Conservation (phyloP, 2,888 invertebrate genomes). For the Parasteatoda lunata region DNA sequence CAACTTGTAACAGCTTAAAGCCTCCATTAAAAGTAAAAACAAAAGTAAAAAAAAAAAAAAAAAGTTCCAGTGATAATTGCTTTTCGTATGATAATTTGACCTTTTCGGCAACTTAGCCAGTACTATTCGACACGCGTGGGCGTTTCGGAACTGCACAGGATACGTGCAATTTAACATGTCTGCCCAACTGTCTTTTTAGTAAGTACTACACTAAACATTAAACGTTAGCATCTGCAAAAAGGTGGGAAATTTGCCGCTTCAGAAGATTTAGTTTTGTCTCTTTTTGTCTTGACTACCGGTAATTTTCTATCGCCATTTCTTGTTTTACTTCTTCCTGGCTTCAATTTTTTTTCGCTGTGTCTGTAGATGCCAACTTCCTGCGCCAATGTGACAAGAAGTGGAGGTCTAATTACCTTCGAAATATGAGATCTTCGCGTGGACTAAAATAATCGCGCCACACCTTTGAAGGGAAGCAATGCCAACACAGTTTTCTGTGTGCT, state of each 20-base stretch:
- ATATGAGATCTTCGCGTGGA: background rate
- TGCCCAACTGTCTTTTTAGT: slow-evolving; percentile 42
- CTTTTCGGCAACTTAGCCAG: background rate
- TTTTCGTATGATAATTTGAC: background rate
- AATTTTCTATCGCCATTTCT: background rate
- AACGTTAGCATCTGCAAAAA: slow-evolving; percentile 18
- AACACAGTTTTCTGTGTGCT: too few relatives aligned
- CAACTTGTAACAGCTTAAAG: too few relatives aligned
- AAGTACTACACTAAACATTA: slow-evolving; percentile 16
- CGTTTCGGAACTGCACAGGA: slow-evolving; percentile 40
- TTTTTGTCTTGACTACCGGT: background rate
- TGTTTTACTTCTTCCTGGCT: slow-evolving; percentile 22
- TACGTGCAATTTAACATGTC: slow-evolving; percentile 48
- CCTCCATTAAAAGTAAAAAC: too few relatives aligned
- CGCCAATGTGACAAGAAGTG: slow-evolving; percentile 20
- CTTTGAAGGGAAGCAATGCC: too few relatives aligned
- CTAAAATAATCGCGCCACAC: background rate
- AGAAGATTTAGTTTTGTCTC: background rate
- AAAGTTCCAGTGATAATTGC: background rate
- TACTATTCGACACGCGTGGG: slow-evolving; percentile 16
- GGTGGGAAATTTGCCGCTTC: slow-evolving; percentile 35
- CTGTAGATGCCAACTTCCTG: slow-evolving; percentile 40
- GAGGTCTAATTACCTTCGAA: background rate
- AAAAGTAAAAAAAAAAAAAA: too few relatives aligned
- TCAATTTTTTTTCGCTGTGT: background rate